These are phyloP conservation scores for Anomalospiza imberbis DNA, from an alignment of 2,797 vertebrate genomes.

Conservation along the genomic window DNA sequence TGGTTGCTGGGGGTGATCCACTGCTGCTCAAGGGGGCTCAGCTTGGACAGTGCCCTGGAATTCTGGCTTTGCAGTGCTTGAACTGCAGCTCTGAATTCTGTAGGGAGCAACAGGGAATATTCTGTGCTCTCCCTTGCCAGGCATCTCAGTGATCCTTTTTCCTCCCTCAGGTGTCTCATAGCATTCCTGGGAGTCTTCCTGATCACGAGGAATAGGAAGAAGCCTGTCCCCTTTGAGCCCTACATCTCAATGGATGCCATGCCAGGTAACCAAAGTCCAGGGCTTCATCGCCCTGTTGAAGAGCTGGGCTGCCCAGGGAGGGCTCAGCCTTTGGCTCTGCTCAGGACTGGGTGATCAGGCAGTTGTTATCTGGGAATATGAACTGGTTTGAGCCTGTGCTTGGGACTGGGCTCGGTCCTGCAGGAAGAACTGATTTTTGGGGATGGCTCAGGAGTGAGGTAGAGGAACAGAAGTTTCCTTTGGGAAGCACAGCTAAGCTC, in stretches of 20 bases:
- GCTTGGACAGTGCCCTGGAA: background rate
- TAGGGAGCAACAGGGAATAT: background rate
- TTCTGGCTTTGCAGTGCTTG: background rate
- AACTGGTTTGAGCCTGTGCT: background rate
- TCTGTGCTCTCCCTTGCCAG: background rate
- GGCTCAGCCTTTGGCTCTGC: background rate
- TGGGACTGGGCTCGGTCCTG: background rate
- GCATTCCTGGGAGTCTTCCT: conserved; percentile 92
- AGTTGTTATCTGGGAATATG: background rate
- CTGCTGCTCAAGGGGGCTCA: background rate
- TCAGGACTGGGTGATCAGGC: background rate
- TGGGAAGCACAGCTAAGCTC: background rate
- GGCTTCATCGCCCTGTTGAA: rapidly evolving
- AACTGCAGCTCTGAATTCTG: background rate
- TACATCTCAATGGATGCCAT: conserved; percentile 94
- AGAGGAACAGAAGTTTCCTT: background rate
- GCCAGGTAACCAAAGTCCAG: conserved; percentile 78
- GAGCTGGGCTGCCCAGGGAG: background rate
- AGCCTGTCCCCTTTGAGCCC: conserved; percentile 86
- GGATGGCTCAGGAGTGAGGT: background rate
- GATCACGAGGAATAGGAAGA: conserved; percentile 89
- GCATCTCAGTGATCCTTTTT: background rate
- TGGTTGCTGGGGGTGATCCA: background rate
- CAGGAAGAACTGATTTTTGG: background rate
- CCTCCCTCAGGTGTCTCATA: conserved; percentile 77